Base-by-base conservation (phyloP, 2,113 vertebrate genomes). In the Pelusios castaneus region DNA sequence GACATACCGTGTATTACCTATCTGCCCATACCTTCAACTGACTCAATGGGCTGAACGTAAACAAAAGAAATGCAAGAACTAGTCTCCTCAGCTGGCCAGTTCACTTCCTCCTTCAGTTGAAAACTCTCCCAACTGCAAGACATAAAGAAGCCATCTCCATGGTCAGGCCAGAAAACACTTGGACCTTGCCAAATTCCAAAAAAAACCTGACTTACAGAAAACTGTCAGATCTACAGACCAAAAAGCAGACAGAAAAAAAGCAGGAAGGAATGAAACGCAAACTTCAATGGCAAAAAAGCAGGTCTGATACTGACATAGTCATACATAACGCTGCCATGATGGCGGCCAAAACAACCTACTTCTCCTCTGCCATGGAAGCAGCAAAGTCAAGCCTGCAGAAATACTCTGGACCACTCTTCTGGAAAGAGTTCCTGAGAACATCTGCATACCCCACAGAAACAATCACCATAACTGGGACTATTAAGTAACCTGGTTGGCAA, bases 321-420 rank as follows among this genome's bases (percentile, higher is more conserved):
- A 1, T 3, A 34, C 67, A 25, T 34, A 0, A 79, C 52, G 70
- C 58, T 58, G 2, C 24, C 24, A n/a, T 4, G 34, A 81, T 29
- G 73, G 2, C 14, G 1, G 14, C 38, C 31, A 73, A 90, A 77
- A 81, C 5, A 82, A n/a, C 17, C 29, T 31, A 9, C 45, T 87
- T 63, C 55, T 83, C 49, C 47, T 81, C 52, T 82, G 56, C 70
- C 56, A 82, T 22, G 83, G 1, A 2, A 2, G 13, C 82, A 90
- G 70, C 22, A 85, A 67, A 5, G 1, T 45, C 10, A 27, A 5
- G 70, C 56, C 67, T 81, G 49, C 1, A 3, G 24, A 1, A 34
- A 16, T 78, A 34, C 93, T 92, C 81, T 75, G 2, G 16, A 84
- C 19, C 6, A 45, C 1, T 3, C 41, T 49, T 8, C 21, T 27